Conservation (phyloP, 2,797 vertebrate genomes). For the Clarias platycephalus region DNA sequence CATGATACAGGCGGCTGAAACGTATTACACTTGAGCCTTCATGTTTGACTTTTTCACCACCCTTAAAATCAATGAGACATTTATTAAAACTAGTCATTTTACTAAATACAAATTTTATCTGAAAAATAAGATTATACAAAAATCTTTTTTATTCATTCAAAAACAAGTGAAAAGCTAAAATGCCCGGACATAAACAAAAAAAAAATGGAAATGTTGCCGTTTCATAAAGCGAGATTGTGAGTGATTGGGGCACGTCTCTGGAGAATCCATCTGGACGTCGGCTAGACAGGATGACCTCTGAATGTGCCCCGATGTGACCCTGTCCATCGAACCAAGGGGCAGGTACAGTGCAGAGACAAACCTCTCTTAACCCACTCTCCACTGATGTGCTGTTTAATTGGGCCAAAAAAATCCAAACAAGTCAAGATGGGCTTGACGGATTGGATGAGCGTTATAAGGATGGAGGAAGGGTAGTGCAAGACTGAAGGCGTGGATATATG, state of each 20-base stretch:
- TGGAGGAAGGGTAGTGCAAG: conserved; percentile 27
- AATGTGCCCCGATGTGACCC: conserved; percentile 42
- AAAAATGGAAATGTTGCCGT: conserved; percentile 34
- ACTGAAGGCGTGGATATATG: conserved; percentile 8
- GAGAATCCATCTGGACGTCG: conserved; percentile 59
- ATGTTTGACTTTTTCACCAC: conserved; percentile 5
- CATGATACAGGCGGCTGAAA: not conserved
- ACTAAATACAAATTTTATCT: not conserved
- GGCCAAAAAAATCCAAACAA: conserved; percentile 49
- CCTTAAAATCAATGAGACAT: not conserved
- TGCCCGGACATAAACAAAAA: conserved; percentile 12
- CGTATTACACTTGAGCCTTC: not conserved
- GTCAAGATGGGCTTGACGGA: conserved; percentile 46
- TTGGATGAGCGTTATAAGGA: conserved; percentile 19
- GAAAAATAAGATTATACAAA: not conserved
- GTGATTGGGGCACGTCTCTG: conserved; percentile 46
- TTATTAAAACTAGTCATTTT: not conserved
- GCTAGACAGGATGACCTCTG: conserved; percentile 59
- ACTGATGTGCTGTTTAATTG: not conserved
- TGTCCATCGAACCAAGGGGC: conserved; percentile 30
- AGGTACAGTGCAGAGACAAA: conserved; percentile 25
- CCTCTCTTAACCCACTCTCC: not conserved
- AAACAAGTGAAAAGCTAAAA: not conserved
- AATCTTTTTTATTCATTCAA: conserved; percentile 19
- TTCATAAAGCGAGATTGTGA: conserved; percentile 34